These are phyloP conservation scores for Entelurus aequoreus DNA, from an alignment of 2,113 vertebrate species.

Conservation along the genomic window DNA sequence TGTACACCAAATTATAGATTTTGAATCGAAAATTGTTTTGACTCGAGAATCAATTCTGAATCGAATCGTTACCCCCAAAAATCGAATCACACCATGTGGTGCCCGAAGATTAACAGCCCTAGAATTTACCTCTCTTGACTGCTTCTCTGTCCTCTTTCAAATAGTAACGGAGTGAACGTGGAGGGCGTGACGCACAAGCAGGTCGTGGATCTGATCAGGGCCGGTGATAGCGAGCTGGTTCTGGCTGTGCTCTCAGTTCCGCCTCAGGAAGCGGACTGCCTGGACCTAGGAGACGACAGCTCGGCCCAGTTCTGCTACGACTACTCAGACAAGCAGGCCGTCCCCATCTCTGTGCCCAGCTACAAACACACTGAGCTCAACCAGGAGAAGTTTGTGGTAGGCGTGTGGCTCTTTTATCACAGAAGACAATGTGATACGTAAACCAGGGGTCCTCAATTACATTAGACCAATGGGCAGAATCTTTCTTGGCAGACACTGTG, in stretches of 20 bases:
- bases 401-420: constrained; percentile 22
- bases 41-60: too few species aligned
- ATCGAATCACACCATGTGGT: too few species aligned
- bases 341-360: constrained; percentile 95
- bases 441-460: too few species aligned
- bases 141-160: neutral
- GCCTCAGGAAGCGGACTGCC: constrained; percentile 85
- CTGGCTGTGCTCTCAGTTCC: constrained; percentile 90
- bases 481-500: too few species aligned
- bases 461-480: too few species aligned
- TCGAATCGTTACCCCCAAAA: too few species aligned
- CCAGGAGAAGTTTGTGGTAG: constrained; percentile 94
- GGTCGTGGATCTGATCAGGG: constrained; percentile 96
- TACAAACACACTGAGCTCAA: constrained; percentile 96
- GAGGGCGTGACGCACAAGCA: constrained; percentile 97
- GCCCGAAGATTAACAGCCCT: too few species aligned
- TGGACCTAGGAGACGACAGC: constrained; percentile 86
- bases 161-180: constrained; percentile 89
- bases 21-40: too few species aligned
- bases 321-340: constrained; percentile 93
- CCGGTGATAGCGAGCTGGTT: constrained; percentile 86
- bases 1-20: too few species aligned
- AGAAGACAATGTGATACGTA: too few species aligned
- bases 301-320: constrained; percentile 87
- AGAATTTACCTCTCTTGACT: neutral